Evolutionary conservation across 1,140 invertebrate genomes (phyloP), one percentile per base, ranked within the genome.

Genomic region (Trissolcus basalis): DNA sequence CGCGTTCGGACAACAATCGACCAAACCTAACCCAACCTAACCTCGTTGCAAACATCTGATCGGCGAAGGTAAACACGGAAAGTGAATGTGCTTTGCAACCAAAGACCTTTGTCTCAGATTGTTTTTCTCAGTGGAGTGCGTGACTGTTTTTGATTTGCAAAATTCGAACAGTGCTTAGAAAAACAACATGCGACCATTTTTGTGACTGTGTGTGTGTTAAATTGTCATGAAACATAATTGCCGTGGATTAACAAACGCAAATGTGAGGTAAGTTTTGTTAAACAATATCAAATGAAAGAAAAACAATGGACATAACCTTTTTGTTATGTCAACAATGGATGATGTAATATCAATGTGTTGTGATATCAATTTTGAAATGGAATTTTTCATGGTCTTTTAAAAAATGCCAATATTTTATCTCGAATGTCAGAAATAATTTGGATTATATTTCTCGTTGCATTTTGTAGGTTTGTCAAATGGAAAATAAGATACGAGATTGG

Each of bases 21-120:
- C n/a, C 36, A 13, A 13, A 44, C 33, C 47, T 14, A 32, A 61
- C 41, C 49, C 54, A 54, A 64, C 50, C 60, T 64, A 54, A 64
- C 41, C 32, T 50, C 14, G 10, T 0, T 27, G 1, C 13, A 16
- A 63, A 63, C 59, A 63, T 53, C 49, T 64, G 60, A 54, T 54
- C 33, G 3, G 43, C n/a, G 14, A 43, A 43, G 9, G 14, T 51
- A 58, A 58, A 58, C 63, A 67, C 44, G 47, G 15, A 65, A 56
- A 65, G 63, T 50, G 63, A 65, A 65, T 27, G 51, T 65, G 51
- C 2, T 27, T 27, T 27, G 19, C 19, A 27, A 6, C 19, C 19
- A n/a, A n/a, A n/a, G 19, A 27, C 19, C 19, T 1, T 1, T 27
- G 1, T 27, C 19, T 27, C 6, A 6, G 1, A 6, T 27, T 27